These are phyloP conservation scores for Daboia siamensis DNA, from an alignment of 2,113 vertebrate species.

Conservation along the genomic window DNA sequence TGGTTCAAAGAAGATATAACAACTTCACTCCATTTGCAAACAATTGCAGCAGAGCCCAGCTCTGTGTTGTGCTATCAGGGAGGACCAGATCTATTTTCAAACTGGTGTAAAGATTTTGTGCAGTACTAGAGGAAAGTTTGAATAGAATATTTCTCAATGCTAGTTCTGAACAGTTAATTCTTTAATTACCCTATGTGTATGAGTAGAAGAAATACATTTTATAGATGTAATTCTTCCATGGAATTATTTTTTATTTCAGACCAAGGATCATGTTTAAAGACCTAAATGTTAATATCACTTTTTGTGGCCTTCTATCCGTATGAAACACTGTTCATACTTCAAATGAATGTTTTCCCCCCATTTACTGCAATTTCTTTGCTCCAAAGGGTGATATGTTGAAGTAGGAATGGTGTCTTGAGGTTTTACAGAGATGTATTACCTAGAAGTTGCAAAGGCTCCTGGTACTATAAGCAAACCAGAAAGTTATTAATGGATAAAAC, in stretches of 20 bases:
- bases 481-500: slow-evolving; percentile 34
- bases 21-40: not conserved
- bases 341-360: not conserved
- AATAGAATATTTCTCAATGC: slow-evolving; percentile 32
- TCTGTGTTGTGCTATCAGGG: not conserved
- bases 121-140: not conserved
- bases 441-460: slow-evolving; percentile 31
- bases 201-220: not conserved
- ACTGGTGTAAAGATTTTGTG: not conserved
- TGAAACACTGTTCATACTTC: not conserved
- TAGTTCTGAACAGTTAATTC: slow-evolving; percentile 18
- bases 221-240: not conserved
- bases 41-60: not conserved
- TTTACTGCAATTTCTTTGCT: slow-evolving; percentile 12
- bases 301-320: not conserved
- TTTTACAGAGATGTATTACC: slow-evolving; percentile 25
- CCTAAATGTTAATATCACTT: not conserved
- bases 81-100: not conserved
- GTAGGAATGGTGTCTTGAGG: slow-evolving; percentile 28
- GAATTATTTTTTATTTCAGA: not conserved
- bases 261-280: not conserved
- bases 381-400: slow-evolving; percentile 7
- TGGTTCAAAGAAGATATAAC: not conserved
- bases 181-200: slow-evolving; percentile 26
- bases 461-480: slow-evolving; percentile 14